Conservation (phyloP, 1,140 invertebrate species). For the Zaprionus taronus region DNA sequence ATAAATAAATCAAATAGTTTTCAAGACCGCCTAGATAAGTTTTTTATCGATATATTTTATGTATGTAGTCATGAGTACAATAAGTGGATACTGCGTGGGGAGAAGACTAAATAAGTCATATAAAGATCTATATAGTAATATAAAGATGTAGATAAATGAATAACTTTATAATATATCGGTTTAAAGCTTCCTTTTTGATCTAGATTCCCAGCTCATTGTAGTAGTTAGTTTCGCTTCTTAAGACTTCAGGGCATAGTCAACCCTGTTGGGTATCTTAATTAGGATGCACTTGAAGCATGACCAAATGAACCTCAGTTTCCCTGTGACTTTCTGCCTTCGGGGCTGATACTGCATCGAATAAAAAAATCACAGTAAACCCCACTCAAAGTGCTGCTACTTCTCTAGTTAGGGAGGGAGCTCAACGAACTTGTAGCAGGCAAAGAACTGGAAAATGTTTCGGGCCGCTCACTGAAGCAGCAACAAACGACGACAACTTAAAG, state of each 20-base stretch:
- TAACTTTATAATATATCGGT: background rate
- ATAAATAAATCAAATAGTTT: slow-evolving; percentile 36
- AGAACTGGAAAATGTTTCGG: slow-evolving; percentile 12
- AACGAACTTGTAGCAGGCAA: slow-evolving; percentile 10
- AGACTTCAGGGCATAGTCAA: slow-evolving; percentile 1
- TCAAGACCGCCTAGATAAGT: background rate
- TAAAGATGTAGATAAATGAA: background rate
- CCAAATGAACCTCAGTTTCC: slow-evolving; percentile 9
- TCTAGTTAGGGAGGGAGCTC: background rate
- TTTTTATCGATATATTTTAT: background rate
- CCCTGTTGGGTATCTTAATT: slow-evolving; percentile 13
- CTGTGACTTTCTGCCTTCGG: background rate
- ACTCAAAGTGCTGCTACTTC: background rate
- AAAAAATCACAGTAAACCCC: slow-evolving; percentile 38
- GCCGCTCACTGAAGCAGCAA: slow-evolving; percentile 42
- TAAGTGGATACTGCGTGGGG: background rate
- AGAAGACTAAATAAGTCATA: no score
- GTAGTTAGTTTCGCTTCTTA: background rate
- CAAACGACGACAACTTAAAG: slow-evolving; percentile 30
- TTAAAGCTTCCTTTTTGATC: background rate
- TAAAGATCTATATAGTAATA: background rate
- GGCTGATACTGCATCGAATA: slow-evolving; percentile 19
- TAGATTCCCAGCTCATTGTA: background rate
- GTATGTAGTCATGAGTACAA: background rate
- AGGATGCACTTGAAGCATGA: slow-evolving; percentile 38